phyloP scores from a whole-genome alignment of 2,797 vertebrate genomes.

The Nyctibius grandis region DNA sequence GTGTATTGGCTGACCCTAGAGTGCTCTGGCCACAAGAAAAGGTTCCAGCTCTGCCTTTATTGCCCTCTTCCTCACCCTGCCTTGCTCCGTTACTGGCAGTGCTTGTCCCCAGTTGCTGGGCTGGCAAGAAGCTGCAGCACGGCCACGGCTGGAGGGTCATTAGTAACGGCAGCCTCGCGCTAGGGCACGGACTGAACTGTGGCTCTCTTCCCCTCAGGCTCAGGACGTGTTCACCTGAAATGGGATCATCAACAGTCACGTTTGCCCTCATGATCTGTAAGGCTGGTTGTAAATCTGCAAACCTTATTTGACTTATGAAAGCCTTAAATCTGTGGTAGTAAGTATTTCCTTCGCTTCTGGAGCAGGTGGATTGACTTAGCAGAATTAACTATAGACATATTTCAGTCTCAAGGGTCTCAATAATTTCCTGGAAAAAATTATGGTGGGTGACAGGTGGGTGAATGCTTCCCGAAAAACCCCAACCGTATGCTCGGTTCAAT shows the following conservation, averaged over 20 bases:
- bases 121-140: not conserved
- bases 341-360: not conserved
- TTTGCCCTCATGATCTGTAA: not conserved
- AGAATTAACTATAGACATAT: not conserved
- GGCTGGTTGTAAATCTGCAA: not conserved
- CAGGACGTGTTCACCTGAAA: not conserved
- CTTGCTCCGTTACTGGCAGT: not conserved
- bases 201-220: no score
- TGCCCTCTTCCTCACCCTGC: not conserved
- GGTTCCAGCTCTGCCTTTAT: not conserved
- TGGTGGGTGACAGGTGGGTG: no score
- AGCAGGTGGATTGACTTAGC: not conserved
- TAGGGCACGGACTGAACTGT: rapidly evolving
- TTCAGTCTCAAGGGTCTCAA: not conserved
- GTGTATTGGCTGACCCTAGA: rapidly evolving
- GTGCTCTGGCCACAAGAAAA: not conserved
- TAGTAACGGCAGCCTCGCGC: rapidly evolving
- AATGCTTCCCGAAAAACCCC: rapidly evolving
- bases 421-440: not conserved
- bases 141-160: rapidly evolving
- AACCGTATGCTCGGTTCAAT: rapidly evolving
- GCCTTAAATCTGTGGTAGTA: not conserved
- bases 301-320: not conserved
- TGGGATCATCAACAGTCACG: rapidly evolving
- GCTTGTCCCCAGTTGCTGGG: not conserved